Conservation (phyloP, 2,113 vertebrate species). For the Hippocampus barbouri region DNA sequence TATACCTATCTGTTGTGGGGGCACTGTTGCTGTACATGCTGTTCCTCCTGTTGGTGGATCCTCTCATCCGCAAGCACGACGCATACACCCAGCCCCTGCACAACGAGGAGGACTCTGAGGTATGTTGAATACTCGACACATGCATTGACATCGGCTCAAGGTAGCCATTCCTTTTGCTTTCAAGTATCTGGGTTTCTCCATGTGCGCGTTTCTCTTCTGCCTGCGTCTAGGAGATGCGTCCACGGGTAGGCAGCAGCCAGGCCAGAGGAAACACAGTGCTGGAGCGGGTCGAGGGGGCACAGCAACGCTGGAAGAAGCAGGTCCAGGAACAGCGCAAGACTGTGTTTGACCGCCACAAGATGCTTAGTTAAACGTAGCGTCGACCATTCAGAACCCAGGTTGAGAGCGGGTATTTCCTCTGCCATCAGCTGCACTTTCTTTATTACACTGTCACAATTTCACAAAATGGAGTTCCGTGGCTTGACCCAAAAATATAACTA, state of each 20-base stretch:
- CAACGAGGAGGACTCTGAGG: slow-evolving; percentile 89
- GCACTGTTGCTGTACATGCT: slow-evolving; percentile 92
- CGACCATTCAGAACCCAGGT: slow-evolving; percentile 7
- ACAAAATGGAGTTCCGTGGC: background rate
- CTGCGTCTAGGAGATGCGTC: slow-evolving; percentile 78
- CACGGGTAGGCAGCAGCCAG: slow-evolving; percentile 26
- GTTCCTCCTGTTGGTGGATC: slow-evolving; percentile 91
- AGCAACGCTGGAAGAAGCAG: slow-evolving; percentile 96
- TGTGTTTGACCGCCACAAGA: slow-evolving; percentile 93
- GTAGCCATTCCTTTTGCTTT: background rate
- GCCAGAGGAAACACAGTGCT: slow-evolving; percentile 84
- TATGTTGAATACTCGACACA: slow-evolving; percentile 32
- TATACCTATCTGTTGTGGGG: slow-evolving; percentile 90
- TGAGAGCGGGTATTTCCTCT: slow-evolving; percentile 15
- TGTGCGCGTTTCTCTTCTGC: background rate
- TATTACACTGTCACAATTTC: slow-evolving; percentile 10
- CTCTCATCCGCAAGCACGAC: slow-evolving; percentile 88
- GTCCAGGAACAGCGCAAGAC: slow-evolving; percentile 96
- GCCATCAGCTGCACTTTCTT: slow-evolving; percentile 30
- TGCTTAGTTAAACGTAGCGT: slow-evolving; percentile 80
- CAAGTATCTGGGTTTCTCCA: background rate
- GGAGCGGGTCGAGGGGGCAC: slow-evolving; percentile 90
- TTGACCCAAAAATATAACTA: background rate
- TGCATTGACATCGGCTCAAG: background rate
- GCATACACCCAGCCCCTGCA: slow-evolving; percentile 85